Conservation (phyloP, 2,888 invertebrate genomes). For the Cybosia mesomella region DNA sequence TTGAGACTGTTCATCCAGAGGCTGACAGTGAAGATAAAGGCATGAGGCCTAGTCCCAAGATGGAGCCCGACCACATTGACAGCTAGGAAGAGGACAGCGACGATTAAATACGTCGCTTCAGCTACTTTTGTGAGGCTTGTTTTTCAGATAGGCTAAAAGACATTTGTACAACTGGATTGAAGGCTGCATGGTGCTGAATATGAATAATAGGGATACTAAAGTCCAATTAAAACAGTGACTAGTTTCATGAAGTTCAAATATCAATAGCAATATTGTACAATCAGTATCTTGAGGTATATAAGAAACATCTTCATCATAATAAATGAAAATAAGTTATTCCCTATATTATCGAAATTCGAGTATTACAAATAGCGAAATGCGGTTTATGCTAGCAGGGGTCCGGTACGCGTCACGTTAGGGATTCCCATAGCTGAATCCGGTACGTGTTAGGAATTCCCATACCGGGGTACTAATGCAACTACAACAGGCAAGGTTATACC, state of each 20-base stretch:
- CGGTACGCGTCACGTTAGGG: too few species aligned
- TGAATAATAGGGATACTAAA: background rate
- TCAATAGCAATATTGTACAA: background rate
- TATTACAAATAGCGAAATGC: background rate
- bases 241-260: constrained; percentile 2
- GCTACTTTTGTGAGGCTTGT: constrained; percentile 5
- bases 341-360: background rate
- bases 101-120: constrained; percentile 53
- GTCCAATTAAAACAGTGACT: background rate
- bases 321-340: background rate
- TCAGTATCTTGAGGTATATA: background rate
- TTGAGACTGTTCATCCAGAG: constrained; percentile 89
- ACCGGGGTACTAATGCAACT: too few species aligned
- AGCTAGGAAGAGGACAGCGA: constrained; percentile 69
- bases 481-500: too few species aligned
- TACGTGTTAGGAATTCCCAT: too few species aligned
- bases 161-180: background rate
- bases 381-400: background rate
- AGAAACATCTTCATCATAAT: background rate
- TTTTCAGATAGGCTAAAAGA: constrained; percentile 6
- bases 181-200: background rate
- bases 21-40: constrained; percentile 84
- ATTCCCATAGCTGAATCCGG: too few species aligned
- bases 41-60: constrained; percentile 71
- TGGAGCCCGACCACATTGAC: constrained; percentile 72